Percentiles rank a stretch among this genome's conserved stretches.
phyloP scores from a whole-genome alignment of 2,797 vertebrate genomes.

The Dryobates pubescens region DNA sequence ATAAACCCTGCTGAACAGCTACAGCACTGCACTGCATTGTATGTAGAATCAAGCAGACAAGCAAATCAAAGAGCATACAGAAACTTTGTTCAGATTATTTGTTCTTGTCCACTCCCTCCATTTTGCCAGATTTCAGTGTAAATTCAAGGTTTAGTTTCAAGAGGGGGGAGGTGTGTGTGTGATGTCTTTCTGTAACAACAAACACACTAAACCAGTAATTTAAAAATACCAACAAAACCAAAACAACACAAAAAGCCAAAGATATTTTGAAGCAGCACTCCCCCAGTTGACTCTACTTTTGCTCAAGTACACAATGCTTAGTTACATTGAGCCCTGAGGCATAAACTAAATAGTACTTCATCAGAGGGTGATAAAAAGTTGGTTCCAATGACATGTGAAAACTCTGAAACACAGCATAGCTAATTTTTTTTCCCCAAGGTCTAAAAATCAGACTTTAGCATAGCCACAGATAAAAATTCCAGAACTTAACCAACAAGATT shows the following conservation, averaged over 20 bases:
- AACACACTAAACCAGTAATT: not conserved
- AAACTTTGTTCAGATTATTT: not conserved
- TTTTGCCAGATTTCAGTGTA: not conserved
- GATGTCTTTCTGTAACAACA: not conserved
- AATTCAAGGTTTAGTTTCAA: not conserved
- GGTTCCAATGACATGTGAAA: not conserved
- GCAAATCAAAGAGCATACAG: not conserved
- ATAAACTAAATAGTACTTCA: not conserved
- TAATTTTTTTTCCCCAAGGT: not conserved
- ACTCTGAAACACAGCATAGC: not conserved
- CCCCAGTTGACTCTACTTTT: not conserved
- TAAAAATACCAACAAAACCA: not conserved
- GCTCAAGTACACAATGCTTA: not conserved
- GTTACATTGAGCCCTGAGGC: not conserved
- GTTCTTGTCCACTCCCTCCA: not conserved
- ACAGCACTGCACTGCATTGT: not conserved
- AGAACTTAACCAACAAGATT: not conserved
- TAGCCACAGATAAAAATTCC: not conserved
- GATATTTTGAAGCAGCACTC: fast-evolving
- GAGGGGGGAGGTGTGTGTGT: not conserved
- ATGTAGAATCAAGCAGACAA: not conserved
- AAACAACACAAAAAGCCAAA: not conserved
- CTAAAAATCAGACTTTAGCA: not conserved
- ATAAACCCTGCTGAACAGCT: not conserved
- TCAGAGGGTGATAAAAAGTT: not conserved